Conservation (phyloP, 2,797 vertebrate genomes). For the Rhinella marina region DNA sequence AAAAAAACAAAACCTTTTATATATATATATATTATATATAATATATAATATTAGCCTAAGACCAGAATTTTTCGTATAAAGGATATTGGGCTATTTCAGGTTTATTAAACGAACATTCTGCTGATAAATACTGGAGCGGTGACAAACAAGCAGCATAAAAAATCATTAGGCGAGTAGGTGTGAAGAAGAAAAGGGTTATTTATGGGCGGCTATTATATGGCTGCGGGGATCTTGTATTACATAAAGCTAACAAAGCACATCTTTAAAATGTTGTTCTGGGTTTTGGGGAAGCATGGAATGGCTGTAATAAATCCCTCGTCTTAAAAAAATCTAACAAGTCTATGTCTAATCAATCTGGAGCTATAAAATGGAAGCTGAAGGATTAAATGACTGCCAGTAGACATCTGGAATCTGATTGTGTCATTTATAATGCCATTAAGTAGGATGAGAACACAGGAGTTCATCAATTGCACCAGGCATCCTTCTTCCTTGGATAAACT, state of each 20-base stretch:
- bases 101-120: background rate
- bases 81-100: background rate
- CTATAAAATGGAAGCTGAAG: slow-evolving; percentile 32
- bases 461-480: slow-evolving; percentile 13
- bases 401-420: slow-evolving; percentile 45
- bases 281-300: slow-evolving; percentile 18
- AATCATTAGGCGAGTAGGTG: slow-evolving; percentile 23
- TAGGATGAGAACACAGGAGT: slow-evolving; percentile 23
- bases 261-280: slow-evolving; percentile 27
- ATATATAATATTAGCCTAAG: background rate
- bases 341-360: slow-evolving; percentile 37
- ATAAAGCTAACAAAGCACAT: slow-evolving; percentile 45
- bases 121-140: background rate
- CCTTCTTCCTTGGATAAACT: background rate
- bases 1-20: too few species aligned
- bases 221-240: slow-evolving; percentile 24
- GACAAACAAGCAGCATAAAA: slow-evolving; percentile 3
- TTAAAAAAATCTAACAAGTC: slow-evolving; percentile 27
- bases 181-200: slow-evolving; percentile 16
- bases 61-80: background rate
- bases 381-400: slow-evolving; percentile 23
- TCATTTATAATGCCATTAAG: slow-evolving; percentile 46
- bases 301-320: slow-evolving; percentile 38
- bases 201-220: slow-evolving; percentile 21
- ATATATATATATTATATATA: too few species aligned